Base-by-base conservation (phyloP, 2,113 vertebrate genomes). In the Paracanthobrama guichenoti region DNA sequence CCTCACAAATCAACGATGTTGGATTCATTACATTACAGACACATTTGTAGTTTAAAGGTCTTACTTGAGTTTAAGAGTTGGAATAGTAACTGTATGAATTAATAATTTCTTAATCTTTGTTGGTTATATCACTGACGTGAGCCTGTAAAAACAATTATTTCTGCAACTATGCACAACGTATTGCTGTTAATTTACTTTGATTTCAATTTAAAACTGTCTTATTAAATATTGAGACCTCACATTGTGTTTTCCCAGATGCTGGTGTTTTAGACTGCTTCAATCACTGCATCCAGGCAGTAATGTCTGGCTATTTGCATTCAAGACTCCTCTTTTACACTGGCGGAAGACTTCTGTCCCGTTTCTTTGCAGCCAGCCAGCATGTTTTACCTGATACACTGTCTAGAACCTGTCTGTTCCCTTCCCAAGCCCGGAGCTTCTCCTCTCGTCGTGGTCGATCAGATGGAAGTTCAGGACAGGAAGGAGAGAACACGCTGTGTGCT, bases 281-380 rank as follows among this genome's bases (percentile, higher is more conserved):
- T 42, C 46, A 50, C 42, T 77, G 76, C 26, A 64, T 8, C 59
- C n/a, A n/a, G 26, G 22, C 53, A 85, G 88, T 90, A 67, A 95
- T 94, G 94, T 90, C 89, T 89, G 86, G 90, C 73, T 91, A 91
- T 84, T 84, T 92, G 87, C 92, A 79, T 72, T 81, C 87, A 82
- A 57, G 90, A 35, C 86, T 94, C 46, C 85, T 93, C 12, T 88
- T 90, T 18, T 87, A 64, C 86, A 90, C 90, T 85, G 6, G 85
- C 81, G 26, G 80, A 62, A 35, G 82, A 73, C 81, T 81, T 18
- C 12, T 87, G 20, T 62, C 53, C 24, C 60, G 42, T 7, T 4
- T 48, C 11, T 16, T 79, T 53, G 79, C n/a, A 9, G 6, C 50
- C 39, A 28, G 39, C 60, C 55, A 64, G 20, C 16, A 55, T 59